Evolutionary conservation across 2,113 vertebrate species (phyloP).

Genomic region (Nibea albiflora): DNA sequence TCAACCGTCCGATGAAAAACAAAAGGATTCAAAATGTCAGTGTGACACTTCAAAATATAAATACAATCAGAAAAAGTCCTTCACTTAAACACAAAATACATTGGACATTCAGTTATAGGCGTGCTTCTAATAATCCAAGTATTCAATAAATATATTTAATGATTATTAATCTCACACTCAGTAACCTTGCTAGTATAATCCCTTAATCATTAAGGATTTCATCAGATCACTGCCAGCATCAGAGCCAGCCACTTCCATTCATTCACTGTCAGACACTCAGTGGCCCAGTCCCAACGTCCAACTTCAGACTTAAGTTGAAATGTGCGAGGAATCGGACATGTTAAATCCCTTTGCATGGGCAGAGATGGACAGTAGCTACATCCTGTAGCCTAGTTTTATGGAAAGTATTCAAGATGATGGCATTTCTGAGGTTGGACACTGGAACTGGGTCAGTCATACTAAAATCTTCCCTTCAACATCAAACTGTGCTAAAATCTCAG

Average conservation of each 20-base stretch:
- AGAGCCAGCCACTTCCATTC: slow-evolving; percentile 39
- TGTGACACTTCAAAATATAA: slow-evolving; percentile 76
- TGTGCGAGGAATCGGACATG: neutral
- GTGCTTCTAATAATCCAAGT: slow-evolving; percentile 18
- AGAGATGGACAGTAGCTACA: neutral
- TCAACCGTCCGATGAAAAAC: neutral
- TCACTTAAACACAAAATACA: slow-evolving; percentile 37
- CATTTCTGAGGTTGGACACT: neutral
- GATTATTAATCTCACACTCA: neutral
- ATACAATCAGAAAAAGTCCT: slow-evolving; percentile 65
- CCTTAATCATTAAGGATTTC: slow-evolving; percentile 54
- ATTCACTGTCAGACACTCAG: slow-evolving; percentile 20
- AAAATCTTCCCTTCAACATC: slow-evolving; percentile 18
- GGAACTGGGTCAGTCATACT: slow-evolving; percentile 37
- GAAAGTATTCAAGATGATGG: neutral
- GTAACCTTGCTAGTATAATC: slow-evolving; percentile 37
- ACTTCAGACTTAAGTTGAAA: neutral
- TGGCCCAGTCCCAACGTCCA: slow-evolving; percentile 16
- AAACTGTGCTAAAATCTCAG: slow-evolving; percentile 16
- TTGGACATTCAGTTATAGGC: neutral
- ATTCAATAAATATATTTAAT: slow-evolving; percentile 40
- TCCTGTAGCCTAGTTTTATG: neutral
- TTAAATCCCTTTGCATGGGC: neutral
- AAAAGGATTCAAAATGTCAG: slow-evolving; percentile 25
- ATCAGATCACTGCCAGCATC: slow-evolving; percentile 64